Evolutionary conservation across 2,113 vertebrate genomes (phyloP).

Genomic region (Grammomys surdaster): DNA sequence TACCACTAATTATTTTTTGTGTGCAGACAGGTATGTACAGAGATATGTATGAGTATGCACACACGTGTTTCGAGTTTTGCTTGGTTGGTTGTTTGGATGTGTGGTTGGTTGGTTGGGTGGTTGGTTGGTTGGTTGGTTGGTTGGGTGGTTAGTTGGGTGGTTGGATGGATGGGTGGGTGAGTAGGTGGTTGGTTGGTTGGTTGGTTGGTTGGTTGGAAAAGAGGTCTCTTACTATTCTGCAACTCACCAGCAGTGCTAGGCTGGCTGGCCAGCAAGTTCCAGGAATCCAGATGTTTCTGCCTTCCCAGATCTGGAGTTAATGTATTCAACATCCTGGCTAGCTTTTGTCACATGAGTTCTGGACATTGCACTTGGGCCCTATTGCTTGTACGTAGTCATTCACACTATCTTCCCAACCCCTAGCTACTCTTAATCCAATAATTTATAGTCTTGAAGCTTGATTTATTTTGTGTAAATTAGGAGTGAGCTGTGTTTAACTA

Average conservation of each 20-base stretch:
- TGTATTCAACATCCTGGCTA: background rate
- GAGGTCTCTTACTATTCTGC: background rate
- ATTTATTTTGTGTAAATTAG: constrained; percentile 6
- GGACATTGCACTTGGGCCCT: background rate
- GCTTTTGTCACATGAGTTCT: background rate
- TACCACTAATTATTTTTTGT: background rate
- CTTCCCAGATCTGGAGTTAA: no score
- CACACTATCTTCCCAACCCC: background rate
- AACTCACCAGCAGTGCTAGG: background rate
- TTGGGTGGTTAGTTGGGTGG: background rate
- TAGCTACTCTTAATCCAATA: background rate
- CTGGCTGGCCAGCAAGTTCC: background rate
- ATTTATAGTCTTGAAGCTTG: background rate
- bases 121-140: no score
- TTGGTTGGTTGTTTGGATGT: background rate
- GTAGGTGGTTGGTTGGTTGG: background rate
- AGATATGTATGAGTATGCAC: no score
- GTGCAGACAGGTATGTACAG: background rate
- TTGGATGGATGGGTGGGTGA: background rate
- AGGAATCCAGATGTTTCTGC: background rate
- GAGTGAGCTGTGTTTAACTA: background rate
- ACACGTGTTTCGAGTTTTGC: background rate
- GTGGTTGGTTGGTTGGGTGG: background rate
- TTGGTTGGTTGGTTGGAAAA: background rate
- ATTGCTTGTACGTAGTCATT: background rate